Evolutionary conservation across 2,113 vertebrate species (phyloP).

Genomic region (Entomyzon cyanotis): DNA sequence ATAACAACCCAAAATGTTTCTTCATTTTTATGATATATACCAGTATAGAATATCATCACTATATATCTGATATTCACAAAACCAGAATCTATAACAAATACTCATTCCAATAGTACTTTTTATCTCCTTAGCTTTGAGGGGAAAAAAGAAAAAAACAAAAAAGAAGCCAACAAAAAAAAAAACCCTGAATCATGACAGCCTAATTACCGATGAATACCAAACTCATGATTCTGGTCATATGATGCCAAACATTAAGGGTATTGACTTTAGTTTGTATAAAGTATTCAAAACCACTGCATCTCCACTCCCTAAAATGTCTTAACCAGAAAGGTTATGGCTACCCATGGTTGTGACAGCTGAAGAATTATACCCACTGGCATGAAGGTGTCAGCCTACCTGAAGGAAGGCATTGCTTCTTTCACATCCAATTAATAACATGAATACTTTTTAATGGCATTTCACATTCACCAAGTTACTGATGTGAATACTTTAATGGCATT

Average conservation of each 20-base stretch:
- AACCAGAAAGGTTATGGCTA: not conserved
- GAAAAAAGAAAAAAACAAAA: no score
- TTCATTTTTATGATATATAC: not conserved
- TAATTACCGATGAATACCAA: not conserved
- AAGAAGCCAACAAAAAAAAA: not conserved
- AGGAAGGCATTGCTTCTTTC: not conserved
- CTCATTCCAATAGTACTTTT: not conserved
- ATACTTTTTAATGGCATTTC: not conserved
- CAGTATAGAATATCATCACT: not conserved
- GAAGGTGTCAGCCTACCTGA: not conserved
- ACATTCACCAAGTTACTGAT: not conserved
- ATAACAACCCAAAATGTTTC: not conserved
- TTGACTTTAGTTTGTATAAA: not conserved
- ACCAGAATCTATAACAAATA: not conserved
- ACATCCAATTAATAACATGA: not conserved
- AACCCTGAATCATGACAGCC: not conserved
- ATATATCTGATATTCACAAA: not conserved
- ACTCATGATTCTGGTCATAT: constrained; percentile 44
- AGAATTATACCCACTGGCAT: not conserved
- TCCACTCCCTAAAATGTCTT: not conserved
- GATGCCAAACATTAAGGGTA: not conserved
- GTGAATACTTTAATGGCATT: not conserved
- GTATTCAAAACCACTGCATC: not conserved
- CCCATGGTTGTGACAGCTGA: not conserved
- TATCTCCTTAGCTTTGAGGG: not conserved